Evolutionary conservation across 2,888 invertebrate genomes (phyloP).

Genomic region (Sphaerophoria rueppellii): DNA sequence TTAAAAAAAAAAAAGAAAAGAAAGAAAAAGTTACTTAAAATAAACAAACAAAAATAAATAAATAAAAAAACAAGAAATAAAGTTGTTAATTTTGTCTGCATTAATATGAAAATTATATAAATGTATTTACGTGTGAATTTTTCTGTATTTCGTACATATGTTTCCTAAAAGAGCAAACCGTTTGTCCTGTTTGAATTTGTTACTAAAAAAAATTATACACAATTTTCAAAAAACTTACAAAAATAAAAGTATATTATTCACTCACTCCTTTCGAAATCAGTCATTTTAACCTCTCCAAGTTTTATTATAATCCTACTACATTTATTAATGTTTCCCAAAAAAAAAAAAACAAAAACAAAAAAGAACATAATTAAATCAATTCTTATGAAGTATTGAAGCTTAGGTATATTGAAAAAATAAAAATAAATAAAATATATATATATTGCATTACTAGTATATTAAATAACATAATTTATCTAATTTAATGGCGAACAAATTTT

Average conservation of each 20-base stretch:
- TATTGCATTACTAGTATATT: slow-evolving; percentile 58
- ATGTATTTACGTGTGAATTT: slow-evolving; percentile 73
- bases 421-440: too few relatives aligned
- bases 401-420: too few relatives aligned
- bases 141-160: slow-evolving; percentile 68
- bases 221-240: slow-evolving; percentile 54
- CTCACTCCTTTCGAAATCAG: slow-evolving; percentile 41
- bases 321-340: slow-evolving; percentile 60
- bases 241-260: slow-evolving; percentile 35
- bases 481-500: slow-evolving; percentile 59
- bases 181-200: slow-evolving; percentile 70
- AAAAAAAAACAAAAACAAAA: slow-evolving; percentile 29
- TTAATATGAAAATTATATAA: slow-evolving; percentile 64
- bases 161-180: slow-evolving; percentile 52
- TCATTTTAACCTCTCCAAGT: slow-evolving; percentile 59
- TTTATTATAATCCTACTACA: slow-evolving; percentile 54
- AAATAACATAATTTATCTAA: slow-evolving; percentile 65
- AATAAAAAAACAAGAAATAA: slow-evolving; percentile 39
- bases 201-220: slow-evolving; percentile 54
- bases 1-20: slow-evolving; percentile 42
- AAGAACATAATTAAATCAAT: slow-evolving; percentile 49
- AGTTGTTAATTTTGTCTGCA: slow-evolving; percentile 70
- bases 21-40: background rate
- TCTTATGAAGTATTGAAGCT: slow-evolving; percentile 72
- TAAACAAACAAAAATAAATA: slow-evolving; percentile 63